phyloP scores from a whole-genome alignment of 2,797 vertebrate genomes.

The Hippocampus kuda region DNA sequence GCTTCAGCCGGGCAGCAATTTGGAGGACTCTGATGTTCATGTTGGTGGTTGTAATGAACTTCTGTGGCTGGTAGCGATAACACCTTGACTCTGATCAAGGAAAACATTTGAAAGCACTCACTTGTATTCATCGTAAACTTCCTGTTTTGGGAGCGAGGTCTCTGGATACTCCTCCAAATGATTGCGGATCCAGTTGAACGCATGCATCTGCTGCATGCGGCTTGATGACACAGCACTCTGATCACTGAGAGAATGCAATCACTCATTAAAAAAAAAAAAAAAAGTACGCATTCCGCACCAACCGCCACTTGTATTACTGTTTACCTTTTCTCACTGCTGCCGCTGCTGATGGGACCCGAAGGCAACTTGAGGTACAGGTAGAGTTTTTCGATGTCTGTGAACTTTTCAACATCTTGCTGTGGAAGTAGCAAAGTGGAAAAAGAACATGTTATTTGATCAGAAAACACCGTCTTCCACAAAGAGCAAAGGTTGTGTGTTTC shows the following conservation, averaged over 20 bases:
- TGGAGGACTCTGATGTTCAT: constrained; percentile 13
- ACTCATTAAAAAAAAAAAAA: background rate
- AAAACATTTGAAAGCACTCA: constrained; percentile 58
- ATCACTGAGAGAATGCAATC: constrained; percentile 63
- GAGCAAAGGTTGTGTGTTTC: background rate
- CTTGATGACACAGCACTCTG: constrained; percentile 88
- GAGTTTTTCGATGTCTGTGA: constrained; percentile 99
- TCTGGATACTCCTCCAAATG: constrained; percentile 95
- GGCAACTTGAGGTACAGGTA: constrained; percentile 99
- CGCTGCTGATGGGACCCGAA: constrained; percentile 88
- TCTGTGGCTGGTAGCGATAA: background rate
- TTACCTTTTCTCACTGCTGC: constrained; percentile 87
- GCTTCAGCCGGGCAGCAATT: constrained; percentile 40
- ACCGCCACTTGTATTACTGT: background rate
- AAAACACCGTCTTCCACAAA: background rate
- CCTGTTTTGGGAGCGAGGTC: constrained; percentile 97
- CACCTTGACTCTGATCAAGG: background rate
- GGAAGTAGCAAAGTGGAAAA: constrained; percentile 13
- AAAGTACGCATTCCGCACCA: background rate
- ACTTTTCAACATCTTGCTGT: constrained; percentile 99
- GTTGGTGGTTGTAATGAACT: background rate
- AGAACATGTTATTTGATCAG: background rate
- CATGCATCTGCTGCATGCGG: constrained; percentile 93
- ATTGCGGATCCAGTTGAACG: constrained; percentile 94
- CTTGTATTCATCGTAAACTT: constrained; percentile 99